Evolutionary conservation across 92 coral and sea anemone species (phyloP).

Genomic region (Siderastrea radians): DNA sequence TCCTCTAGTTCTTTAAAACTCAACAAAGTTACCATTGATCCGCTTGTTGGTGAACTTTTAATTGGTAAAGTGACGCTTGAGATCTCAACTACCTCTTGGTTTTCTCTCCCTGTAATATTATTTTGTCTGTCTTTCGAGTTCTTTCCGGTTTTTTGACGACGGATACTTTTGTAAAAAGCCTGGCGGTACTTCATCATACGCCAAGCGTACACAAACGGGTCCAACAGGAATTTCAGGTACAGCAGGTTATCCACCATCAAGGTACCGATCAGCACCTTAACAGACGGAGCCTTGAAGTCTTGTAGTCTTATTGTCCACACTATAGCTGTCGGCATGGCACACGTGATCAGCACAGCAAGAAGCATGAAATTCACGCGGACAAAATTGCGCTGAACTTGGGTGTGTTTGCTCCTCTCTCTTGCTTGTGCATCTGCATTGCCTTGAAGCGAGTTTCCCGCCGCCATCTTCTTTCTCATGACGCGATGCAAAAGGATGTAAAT

Average conservation of each 20-base stretch:
- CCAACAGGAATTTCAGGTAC: conserved; percentile 11
- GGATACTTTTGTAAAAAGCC: background rate
- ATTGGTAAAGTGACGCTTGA: background rate
- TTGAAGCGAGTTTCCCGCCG: conserved; percentile 6
- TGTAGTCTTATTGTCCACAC: background rate
- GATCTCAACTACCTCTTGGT: background rate
- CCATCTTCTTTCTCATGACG: conserved; percentile 11
- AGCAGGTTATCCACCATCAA: conserved; percentile 13
- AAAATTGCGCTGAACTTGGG: conserved; percentile 20
- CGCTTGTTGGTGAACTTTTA: background rate
- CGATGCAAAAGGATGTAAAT: conserved; percentile 2
- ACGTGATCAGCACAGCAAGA: background rate
- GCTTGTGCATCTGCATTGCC: background rate
- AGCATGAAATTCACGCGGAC: conserved; percentile 35
- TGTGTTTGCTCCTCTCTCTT: background rate
- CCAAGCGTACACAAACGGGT: conserved; percentile 48
- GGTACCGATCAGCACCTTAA: background rate
- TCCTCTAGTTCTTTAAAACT: background rate
- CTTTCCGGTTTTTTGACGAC: background rate
- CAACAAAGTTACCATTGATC: conserved; percentile 6
- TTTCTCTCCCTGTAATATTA: background rate
- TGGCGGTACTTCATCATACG: conserved; percentile 22
- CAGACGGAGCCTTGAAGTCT: background rate
- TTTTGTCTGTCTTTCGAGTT: background rate
- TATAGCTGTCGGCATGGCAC: conserved; percentile 35